These are phyloP conservation scores for Heteractis magnifica DNA, from an alignment of 92 coral and sea anemone species.

Conservation along the genomic window DNA sequence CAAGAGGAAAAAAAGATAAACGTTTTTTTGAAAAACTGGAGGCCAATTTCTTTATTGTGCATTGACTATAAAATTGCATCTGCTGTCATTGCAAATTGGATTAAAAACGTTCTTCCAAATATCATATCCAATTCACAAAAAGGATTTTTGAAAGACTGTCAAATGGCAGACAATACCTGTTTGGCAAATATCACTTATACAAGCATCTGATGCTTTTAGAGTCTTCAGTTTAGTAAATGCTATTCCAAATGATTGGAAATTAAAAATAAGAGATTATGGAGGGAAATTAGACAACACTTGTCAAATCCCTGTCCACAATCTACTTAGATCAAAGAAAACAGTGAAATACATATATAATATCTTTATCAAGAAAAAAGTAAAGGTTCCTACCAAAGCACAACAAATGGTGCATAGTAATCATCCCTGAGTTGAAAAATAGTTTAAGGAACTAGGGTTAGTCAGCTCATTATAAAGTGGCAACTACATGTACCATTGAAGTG, in stretches of 20 bases:
- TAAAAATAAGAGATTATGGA: too few relatives aligned
- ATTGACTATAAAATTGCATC: not conserved
- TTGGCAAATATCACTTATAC: not conserved
- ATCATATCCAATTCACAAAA: constrained; percentile 17
- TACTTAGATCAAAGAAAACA: not conserved
- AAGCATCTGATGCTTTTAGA: too few relatives aligned
- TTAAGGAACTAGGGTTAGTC: not conserved
- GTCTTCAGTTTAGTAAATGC: too few relatives aligned
- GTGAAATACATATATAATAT: not conserved
- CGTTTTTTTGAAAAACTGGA: constrained; percentile 18
- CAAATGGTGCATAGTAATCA: not conserved
- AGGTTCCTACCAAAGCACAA: not conserved
- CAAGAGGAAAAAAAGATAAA: constrained; percentile 5
- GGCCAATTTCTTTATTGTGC: constrained; percentile 4
- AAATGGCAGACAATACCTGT: constrained; percentile 2
- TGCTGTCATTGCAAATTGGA: constrained; percentile 29
- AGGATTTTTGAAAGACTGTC: not conserved
- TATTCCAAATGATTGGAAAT: too few relatives aligned
- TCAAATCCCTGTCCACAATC: not conserved
- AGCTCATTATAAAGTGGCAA: not conserved
- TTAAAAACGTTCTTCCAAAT: constrained; percentile 21
- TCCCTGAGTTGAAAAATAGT: not conserved
- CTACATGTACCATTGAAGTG: not conserved
- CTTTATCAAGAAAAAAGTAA: not conserved
- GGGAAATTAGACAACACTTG: not conserved